Base-by-base conservation (phyloP, 2,888 invertebrate genomes). In the Plebejus anna region DNA sequence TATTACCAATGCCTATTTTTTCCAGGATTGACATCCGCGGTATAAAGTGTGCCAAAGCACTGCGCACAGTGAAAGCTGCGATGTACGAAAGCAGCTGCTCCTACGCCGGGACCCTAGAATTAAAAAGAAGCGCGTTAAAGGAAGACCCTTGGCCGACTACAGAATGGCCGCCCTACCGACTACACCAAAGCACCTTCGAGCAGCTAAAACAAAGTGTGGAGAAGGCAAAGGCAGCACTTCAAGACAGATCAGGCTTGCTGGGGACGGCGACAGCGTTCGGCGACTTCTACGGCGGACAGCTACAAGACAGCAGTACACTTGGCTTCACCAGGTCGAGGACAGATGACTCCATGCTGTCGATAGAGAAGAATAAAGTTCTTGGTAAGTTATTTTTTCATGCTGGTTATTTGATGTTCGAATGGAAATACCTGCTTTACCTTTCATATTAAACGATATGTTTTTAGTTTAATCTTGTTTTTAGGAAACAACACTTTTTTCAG, bases 81-180 rank as follows among this genome's bases (percentile, higher is more conserved):
- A 98, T 98, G 98, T 98, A 98, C 96, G 98, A 98, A 95, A 97
- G 97, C 94, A 97, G 97, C 87, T 98, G 98, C 95, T 98, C 97
- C 90, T 98, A 98, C 94, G 97, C 97, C 88, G 96, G 96, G 89
- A 97, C 97, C 86, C 92, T 97, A 84, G 97, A 97, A 92, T 93
- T 97, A 84, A 97, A 97, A 89, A 95, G 96, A 83, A 95, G 96
- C 81, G 95, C 96, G 79, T 85, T 94, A 72, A 92, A 93, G 80
- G 94, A 92, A 83, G 94, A 92, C 81, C 94, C 92, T 73, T 95
- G 95, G 90, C 95, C 96, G 5, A 94, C 96, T 0, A 88, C 95
- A 77, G 96, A 96, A 88, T 96, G 96, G 96, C 96, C 96, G 0
- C 95, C 95, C 0, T 98, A 98, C 89, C 95, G 98, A 73, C 96